A percentile compares a stretch with the other conserved stretches of the same genome.
These are phyloP conservation scores for Murina feae DNA, from an alignment of 2,113 vertebrate species.

Conservation along the genomic window DNA sequence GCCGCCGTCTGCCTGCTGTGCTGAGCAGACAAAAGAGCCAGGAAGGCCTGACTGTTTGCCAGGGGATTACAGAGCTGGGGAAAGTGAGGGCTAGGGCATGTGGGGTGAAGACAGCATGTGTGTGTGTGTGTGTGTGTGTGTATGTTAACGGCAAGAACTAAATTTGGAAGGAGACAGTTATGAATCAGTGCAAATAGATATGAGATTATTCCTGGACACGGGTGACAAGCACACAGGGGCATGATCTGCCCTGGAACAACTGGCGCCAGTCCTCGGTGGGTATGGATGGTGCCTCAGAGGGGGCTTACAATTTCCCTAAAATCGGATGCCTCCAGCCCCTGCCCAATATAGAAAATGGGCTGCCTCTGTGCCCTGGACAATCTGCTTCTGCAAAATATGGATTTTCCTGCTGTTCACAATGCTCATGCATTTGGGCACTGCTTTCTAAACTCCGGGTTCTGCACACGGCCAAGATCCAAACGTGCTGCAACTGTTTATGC, in stretches of 20 bases:
- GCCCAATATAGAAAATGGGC: neutral
- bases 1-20: constrained; percentile 27
- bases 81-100: constrained; percentile 19
- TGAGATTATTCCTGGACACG: neutral
- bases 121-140: neutral
- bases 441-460: neutral
- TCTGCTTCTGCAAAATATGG: neutral
- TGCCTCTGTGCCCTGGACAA: neutral
- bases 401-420: neutral
- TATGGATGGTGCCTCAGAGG: neutral
- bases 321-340: neutral
- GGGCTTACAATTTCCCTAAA: neutral
- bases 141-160: neutral
- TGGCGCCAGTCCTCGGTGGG: neutral
- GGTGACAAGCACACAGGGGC: neutral
- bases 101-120: neutral
- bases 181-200: neutral
- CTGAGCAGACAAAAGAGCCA: constrained; percentile 55
- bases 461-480: neutral
- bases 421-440: neutral
- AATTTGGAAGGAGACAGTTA: neutral
- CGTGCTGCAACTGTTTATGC: neutral
- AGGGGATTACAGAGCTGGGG: neutral
- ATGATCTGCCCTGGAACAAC: neutral
- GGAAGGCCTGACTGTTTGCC: neutral